Evolutionary conservation across 2,113 vertebrate genomes (phyloP), one percentile per base, ranked within the genome.

Genomic region (Redunca redunca): DNA sequence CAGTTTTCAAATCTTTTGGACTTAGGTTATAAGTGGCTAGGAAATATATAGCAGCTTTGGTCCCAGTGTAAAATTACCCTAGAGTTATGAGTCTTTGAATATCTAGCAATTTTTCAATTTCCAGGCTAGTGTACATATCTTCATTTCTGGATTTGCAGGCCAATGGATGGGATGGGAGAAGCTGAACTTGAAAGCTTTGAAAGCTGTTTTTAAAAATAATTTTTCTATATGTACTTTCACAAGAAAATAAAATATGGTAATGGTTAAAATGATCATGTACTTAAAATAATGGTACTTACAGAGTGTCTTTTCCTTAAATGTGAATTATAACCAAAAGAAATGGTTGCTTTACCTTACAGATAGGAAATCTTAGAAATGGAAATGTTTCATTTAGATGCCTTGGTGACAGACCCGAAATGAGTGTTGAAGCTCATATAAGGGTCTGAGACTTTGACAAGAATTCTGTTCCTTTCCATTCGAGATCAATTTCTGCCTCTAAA

Each of bases 201-300:
- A 90, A 77, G 21, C 3, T 12, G 33, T 43, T 94, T 96, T 97
- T 67, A 74, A 88, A 85, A 91, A 88, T 53, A 82, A 96, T 84
- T 95, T 48, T 94, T 92, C 19, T 67, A 4, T 90, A 81, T 95
- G 60, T 91, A 90, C 21, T 96, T 98, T 90, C n/a, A 78, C 46
- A 89, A 95, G 46, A 80, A 97, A 91, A 89, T 85, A 91, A 93
- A 90, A 82, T 57, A 74, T 64, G 92, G 93, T 94, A 71, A 91
- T 91, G 89, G 82, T 74, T 62, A 93, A 97, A 96, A 93, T 91
- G 86, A 94, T 94, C 53, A 50, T n/a, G 90, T 33, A 94, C 92
- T 96, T 96, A 94, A 97, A 95, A 86, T 97, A 96, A 96, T 94
- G 74, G 11, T 71, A 52, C 91, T 97, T 88, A 87, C 5, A 52